Conservation (phyloP, 2,888 invertebrate species). For the Pseudoips prasinana region DNA sequence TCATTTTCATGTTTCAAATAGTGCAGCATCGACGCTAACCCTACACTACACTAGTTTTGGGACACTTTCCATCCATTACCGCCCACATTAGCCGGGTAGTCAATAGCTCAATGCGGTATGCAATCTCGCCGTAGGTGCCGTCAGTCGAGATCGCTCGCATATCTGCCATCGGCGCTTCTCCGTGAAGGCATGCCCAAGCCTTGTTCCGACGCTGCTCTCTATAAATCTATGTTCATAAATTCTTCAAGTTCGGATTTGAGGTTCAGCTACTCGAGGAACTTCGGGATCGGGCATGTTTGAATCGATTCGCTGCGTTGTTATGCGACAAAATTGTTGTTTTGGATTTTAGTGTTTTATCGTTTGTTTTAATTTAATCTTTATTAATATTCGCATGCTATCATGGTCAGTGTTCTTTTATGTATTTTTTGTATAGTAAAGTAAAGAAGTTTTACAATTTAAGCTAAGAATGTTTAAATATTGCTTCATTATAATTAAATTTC, state of each 20-base stretch:
- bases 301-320: no score
- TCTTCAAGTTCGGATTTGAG: slow-evolving; percentile 24
- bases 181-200: slow-evolving; percentile 33
- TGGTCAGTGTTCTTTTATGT: no score
- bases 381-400: no score
- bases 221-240: slow-evolving; percentile 32
- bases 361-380: no score
- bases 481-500: no score
- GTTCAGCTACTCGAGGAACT: slow-evolving; percentile 12
- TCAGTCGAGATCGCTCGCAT: slow-evolving; percentile 41
- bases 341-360: no score
- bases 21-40: slow-evolving; percentile 30
- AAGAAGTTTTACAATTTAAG: no score
- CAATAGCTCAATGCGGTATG: slow-evolving; percentile 60
- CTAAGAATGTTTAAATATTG: no score
- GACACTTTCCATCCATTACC: slow-evolving; percentile 65
- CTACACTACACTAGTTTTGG: slow-evolving; percentile 41
- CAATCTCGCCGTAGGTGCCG: slow-evolving; percentile 58
- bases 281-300: slow-evolving; percentile 11
- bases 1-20: slow-evolving; percentile 36
- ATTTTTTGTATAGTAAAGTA: no score
- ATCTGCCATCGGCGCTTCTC: slow-evolving; percentile 47
- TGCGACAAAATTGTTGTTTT: no score
- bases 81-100: slow-evolving; percentile 61
- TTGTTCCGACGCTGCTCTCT: slow-evolving; percentile 29